Percentiles rank a stretch among this genome's conserved stretches.
These are phyloP conservation scores for Nemapogon koenigi DNA, from an alignment of 2,888 invertebrate species.

Conservation along the genomic window DNA sequence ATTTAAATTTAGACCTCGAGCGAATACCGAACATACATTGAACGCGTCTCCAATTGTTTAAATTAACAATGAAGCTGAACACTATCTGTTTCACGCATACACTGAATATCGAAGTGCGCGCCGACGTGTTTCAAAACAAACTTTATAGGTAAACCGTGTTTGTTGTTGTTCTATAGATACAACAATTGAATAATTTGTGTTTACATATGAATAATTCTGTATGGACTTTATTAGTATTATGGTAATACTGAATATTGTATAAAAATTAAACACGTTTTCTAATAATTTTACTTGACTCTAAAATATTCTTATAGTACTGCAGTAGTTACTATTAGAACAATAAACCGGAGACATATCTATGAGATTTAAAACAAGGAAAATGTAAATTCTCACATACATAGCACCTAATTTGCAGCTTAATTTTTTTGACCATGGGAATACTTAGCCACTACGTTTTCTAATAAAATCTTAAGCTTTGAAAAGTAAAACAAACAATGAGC, in stretches of 20 bases:
- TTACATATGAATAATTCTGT: no score
- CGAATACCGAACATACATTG: constrained; percentile 57
- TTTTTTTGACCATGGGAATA: constrained; percentile 41
- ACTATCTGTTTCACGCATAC: constrained; percentile 19
- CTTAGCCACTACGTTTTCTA: constrained; percentile 9
- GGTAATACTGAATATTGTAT: no score
- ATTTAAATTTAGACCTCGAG: constrained; percentile 56
- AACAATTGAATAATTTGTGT: constrained; percentile 7
- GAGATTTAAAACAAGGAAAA: constrained; percentile 25
- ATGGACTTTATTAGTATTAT: no score
- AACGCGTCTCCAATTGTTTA: constrained; percentile 49
- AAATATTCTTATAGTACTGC: no score
- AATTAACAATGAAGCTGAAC: constrained; percentile 46
- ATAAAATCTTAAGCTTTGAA: neutral
- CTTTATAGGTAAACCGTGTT: constrained; percentile 5
- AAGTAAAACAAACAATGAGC: constrained; percentile 23
- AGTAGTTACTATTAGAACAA: constrained; percentile 28
- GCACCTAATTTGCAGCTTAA: constrained; percentile 54
- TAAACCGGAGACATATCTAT: constrained; percentile 23
- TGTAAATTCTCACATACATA: constrained; percentile 50
- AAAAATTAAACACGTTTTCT: no score
- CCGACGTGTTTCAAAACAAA: constrained; percentile 8
- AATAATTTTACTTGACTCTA: no score
- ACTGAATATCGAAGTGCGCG: constrained; percentile 6
- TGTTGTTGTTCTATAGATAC: constrained; percentile 4